A percentile compares a stretch with the other conserved stretches of the same genome.
Evolutionary conservation across 2,113 vertebrate species (phyloP).

Genomic region (Zosterops borbonicus): DNA sequence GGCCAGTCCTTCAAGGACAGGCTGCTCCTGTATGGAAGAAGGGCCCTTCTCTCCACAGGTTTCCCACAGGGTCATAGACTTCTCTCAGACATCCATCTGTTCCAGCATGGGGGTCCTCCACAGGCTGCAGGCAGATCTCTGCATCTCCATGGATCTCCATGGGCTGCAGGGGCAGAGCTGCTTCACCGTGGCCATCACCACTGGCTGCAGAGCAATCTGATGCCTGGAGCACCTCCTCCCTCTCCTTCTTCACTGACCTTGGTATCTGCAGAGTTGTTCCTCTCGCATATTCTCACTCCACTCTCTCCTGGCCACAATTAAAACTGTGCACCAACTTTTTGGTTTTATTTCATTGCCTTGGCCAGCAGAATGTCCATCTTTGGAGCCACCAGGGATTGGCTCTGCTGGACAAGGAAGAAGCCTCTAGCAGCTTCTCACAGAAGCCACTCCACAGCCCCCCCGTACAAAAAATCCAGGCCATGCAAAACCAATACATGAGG

Average conservation of each 20-base stretch:
- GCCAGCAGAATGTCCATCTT: rapidly evolving
- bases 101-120: rapidly evolving
- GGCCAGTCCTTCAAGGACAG: background rate
- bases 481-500: background rate
- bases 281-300: too few species aligned
- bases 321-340: background rate
- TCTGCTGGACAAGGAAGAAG: background rate
- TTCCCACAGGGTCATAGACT: rapidly evolving
- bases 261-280: background rate
- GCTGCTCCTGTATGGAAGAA: background rate
- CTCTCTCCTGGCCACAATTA: background rate
- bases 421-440: background rate
- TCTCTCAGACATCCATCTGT: background rate
- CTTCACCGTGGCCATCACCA: background rate
- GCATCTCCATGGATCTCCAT: background rate
- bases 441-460: background rate
- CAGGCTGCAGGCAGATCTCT: background rate
- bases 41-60: background rate
- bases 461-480: background rate
- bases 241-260: background rate
- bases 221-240: rapidly evolving
- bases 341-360: background rate
- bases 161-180: background rate
- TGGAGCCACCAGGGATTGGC: background rate
- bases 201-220: background rate